phyloP scores from a whole-genome alignment of 2,797 vertebrate species.

The Hydrophis major region DNA sequence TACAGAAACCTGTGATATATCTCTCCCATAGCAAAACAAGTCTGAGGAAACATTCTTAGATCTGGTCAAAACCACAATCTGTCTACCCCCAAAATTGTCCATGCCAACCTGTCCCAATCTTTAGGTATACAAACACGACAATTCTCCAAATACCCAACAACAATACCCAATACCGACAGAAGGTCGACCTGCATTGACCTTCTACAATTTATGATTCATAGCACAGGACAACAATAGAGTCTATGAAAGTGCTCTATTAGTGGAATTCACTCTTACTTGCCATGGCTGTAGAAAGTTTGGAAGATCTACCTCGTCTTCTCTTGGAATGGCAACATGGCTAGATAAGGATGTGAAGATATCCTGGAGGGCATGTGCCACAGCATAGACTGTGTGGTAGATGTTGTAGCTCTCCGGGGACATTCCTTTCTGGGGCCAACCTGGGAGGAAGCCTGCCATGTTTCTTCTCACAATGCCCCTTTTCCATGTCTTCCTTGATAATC shows the following conservation, averaged over 20 bases:
- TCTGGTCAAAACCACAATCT: background rate
- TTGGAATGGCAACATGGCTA: background rate
- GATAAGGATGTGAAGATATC: background rate
- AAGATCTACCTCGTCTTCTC: background rate
- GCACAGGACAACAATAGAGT: background rate
- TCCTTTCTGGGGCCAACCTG: background rate
- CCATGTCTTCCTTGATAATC: background rate
- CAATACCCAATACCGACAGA: too few species aligned
- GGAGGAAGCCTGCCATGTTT: background rate
- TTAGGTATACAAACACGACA: background rate
- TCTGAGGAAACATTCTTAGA: background rate
- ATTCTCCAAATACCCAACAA: background rate
- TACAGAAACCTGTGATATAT: background rate
- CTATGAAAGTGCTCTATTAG: background rate
- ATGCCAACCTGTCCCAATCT: background rate
- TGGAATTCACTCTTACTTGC: background rate
- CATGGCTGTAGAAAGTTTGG: background rate
- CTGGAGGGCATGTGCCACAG: conserved; percentile 27
- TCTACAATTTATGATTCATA: background rate
- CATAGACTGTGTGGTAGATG: conserved; percentile 19
- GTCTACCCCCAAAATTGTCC: background rate
- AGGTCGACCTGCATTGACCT: background rate
- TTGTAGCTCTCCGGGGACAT: background rate
- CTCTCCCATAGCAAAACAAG: background rate
- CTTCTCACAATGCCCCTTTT: background rate